Base-by-base conservation (phyloP, 2,113 vertebrate species). In the Rhodinocichla rosea region DNA sequence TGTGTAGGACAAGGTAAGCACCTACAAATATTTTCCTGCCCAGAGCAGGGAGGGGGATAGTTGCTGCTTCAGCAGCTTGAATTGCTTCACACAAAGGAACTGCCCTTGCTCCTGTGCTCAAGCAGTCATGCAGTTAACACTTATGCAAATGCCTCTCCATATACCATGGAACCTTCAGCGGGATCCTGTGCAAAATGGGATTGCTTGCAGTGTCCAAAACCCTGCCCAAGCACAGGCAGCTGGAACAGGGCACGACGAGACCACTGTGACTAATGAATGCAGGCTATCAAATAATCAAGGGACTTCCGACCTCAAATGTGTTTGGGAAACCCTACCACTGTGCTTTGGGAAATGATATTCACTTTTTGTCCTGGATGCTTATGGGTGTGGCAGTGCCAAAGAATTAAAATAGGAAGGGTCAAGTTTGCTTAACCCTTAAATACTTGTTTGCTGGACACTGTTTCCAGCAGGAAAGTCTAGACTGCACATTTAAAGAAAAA, bases 21-120 rank as follows among this genome's bases (percentile, higher is more conserved):
- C 37, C 40, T 45, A 65, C 10, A 64, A 78, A 64, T 60, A 63
- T 60, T 79, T 64, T 78, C 19, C 53, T 84, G 18, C 33, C 74
- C 0, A 0, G 39, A 84, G 50, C 1, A 59, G 64, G 26, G 67
- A 55, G 30, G 37, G 13, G 14, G 13, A 18, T 55, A n/a, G 68
- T 45, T 78, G 45, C 60, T 47, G 30, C 39, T 86, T 89, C 47
- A 80, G 83, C 42, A 55, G 40, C 49, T 76, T 30, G 57, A 84
- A 64, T 56, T 60, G 23, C 28, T 94, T 68, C 52, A 37, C 27
- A 4, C 4, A 7, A n/a, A 71, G 20, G 17, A 78, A 28, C 32
- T 20, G 22, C 24, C 52, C 32, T 79, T 57, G 24, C 22, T 82
- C 24, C 53, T 73, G 40, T 42, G 24, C 32, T 83, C 28, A 57